Base-by-base conservation (phyloP, 2,797 vertebrate genomes). In the Gymnothorax reevesii region DNA sequence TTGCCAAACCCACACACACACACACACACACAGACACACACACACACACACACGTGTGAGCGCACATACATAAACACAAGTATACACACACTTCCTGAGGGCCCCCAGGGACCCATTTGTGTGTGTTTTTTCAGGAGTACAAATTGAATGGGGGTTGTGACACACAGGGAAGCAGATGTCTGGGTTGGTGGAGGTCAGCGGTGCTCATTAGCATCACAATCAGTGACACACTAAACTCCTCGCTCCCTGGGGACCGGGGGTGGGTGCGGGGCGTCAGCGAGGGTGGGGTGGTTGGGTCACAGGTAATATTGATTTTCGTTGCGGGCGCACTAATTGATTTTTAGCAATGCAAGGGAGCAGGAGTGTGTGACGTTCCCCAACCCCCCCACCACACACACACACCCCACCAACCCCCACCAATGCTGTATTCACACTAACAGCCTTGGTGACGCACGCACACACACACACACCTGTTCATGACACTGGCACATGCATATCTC, bases 131-230 rank as follows among this genome's bases (percentile, higher is more conserved):
- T 79, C 88, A 49, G 66, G 60, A 60, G 82, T 90, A 90, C 87
- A 88, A 88, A 89, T 88, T 85, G 87, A 88, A 89, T 87, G 82
- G 73, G 83, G 82, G 57, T 49, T 57, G 77, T 82, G 87, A 82
- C 84, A 88, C 62, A 22, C 83, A 86, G 87, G 62, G 62, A 82
- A 91, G 91, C 91, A 92, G 92, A 92, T 92, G 92, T 92, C 90
- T 89, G 86, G 91, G 90, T 88, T 90, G 87, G 33, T 86, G 86
- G 73, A 85, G 91, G 89, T 87, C 90, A 89, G 87, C 86, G 84
- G 85, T 82, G 87, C 87, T 92, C 89, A 92, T 92, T 92, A 92
- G 85, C 90, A 92, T 92, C 86, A 92, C 87, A 92, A 91, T 90
- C 86, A 84, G 62, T 3, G 49, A 66, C 80, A 84, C 88, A 86